These are phyloP conservation scores for Drosophila burlai DNA, from an alignment of 1,140 invertebrate genomes.

Conservation along the genomic window DNA sequence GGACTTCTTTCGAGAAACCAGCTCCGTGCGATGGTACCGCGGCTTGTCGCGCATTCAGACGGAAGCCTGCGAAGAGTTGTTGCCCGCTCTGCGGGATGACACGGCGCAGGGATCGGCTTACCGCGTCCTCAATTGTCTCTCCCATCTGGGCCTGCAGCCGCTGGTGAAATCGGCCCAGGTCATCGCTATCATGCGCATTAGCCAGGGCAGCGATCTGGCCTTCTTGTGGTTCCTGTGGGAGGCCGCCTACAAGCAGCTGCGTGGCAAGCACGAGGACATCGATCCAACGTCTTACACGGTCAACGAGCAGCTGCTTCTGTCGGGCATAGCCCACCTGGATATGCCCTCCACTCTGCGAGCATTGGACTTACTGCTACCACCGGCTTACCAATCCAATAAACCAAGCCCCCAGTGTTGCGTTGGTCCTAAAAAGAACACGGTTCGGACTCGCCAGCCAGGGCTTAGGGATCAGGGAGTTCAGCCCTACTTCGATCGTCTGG, in stretches of 20 bases:
- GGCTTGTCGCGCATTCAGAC: conserved; percentile 51
- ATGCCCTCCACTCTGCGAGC: conserved; percentile 54
- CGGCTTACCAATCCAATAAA: conserved; percentile 35
- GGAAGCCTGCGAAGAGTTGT: conserved; percentile 27
- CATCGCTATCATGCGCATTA: conserved; percentile 36
- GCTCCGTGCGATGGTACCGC: conserved; percentile 54
- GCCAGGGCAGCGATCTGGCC: conserved; percentile 58
- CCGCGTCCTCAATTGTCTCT: conserved; percentile 38
- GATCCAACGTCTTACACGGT: conserved; percentile 9
- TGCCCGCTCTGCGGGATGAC: conserved; percentile 57
- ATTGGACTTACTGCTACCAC: conserved; percentile 60
- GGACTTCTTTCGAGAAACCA: not conserved
- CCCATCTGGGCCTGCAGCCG: conserved; percentile 40
- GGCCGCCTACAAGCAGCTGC: conserved; percentile 40
- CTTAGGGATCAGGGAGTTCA: not conserved
- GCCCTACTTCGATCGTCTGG: conserved; percentile 34
- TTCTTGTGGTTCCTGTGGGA: conserved; percentile 70
- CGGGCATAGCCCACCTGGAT: conserved; percentile 69
- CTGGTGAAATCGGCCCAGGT: conserved; percentile 14
- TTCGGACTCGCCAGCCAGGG: no score
- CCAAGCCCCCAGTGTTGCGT: not conserved
- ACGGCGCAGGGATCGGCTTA: conserved; percentile 44
- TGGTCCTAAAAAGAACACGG: not conserved
- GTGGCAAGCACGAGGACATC: not conserved
- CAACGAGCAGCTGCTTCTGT: conserved; percentile 71